phyloP scores from a whole-genome alignment of 2,888 invertebrate species.

The Halictus ligatus region DNA sequence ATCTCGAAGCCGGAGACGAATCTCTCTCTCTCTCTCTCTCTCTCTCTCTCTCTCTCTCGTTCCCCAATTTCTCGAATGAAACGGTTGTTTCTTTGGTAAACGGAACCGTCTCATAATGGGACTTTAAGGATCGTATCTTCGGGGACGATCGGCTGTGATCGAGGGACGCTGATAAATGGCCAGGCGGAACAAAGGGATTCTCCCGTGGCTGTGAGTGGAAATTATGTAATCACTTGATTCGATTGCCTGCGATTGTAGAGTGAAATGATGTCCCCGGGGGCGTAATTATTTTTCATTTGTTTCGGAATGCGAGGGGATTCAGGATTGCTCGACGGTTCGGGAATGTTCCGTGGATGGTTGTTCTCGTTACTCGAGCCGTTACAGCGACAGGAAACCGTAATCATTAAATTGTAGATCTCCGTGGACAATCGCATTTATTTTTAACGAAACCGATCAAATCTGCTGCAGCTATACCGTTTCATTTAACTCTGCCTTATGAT shows the following conservation, averaged over 20 bases:
- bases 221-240: constrained; percentile 18
- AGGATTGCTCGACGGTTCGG: not conserved
- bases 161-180: constrained; percentile 19
- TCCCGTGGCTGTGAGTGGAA: not conserved
- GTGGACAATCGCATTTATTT: not conserved
- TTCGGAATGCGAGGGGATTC: not conserved
- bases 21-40: not conserved
- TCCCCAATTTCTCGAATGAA: constrained; percentile 29
- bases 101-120: constrained; percentile 9
- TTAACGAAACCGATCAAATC: too few relatives aligned
- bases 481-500: too few relatives aligned
- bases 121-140: constrained; percentile 8
- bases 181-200: not conserved
- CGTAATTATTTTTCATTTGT: constrained; percentile 1
- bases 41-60: not conserved
- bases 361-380: not conserved
- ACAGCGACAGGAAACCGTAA: not conserved
- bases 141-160: constrained; percentile 6
- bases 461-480: too few relatives aligned
- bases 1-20: constrained; percentile 27
- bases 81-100: constrained; percentile 9
- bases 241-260: constrained; percentile 2
- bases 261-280: not conserved
- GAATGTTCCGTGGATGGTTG: not conserved
- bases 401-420: not conserved